Evolutionary conservation across 53 echinoderm and acorn worm genomes (phyloP), one percentile per base, ranked within the genome.

Genomic region (Crossaster papposus): DNA sequence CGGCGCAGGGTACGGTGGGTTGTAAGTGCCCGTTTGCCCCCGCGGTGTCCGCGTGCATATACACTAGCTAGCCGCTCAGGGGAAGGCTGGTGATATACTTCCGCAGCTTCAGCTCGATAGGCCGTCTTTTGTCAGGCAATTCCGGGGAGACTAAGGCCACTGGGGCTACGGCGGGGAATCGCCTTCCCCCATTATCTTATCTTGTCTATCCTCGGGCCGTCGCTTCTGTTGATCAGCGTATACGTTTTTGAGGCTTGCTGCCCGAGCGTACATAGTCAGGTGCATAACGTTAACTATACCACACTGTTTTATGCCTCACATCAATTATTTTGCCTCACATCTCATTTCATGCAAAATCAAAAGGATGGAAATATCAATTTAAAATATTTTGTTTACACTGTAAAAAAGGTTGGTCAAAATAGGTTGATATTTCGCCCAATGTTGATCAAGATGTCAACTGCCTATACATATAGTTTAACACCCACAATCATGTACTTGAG

Each of bases 31-130:
- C 34, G 33, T 32, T 64, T 33, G 31, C 33, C n/a, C 63, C 33
- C 36, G 15, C 34, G 55, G 31, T 63, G 54, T 31, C 28, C 26
- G 51, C 52, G 52, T 80, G 52, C 0, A 76, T 70, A 12, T 26
- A n/a, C n/a, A n/a, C n/a, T n/a, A n/a, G n/a, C n/a, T n/a, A 5
- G 79, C 51, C 28, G 52, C 79, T 79, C 52, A 14, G 79, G 79
- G 79, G 64, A 33, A 34, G 81, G 63, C 81, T 81, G 81, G 81
- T 81, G 81, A 62, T 62, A 62, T 4, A 32, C 54, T 80, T 63
- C 81, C 64, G 62, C 35, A 23, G 54, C 23, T 81, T 33, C 35
- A 23, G 54, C 23, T 81, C 58, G 81, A 35, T 81, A 52, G 44
- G 58, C 81, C 32, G 8, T 30, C 81, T 81, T 63, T 81, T 54